phyloP scores from a whole-genome alignment of 2,888 invertebrate species.

The Thelaira solivaga region DNA sequence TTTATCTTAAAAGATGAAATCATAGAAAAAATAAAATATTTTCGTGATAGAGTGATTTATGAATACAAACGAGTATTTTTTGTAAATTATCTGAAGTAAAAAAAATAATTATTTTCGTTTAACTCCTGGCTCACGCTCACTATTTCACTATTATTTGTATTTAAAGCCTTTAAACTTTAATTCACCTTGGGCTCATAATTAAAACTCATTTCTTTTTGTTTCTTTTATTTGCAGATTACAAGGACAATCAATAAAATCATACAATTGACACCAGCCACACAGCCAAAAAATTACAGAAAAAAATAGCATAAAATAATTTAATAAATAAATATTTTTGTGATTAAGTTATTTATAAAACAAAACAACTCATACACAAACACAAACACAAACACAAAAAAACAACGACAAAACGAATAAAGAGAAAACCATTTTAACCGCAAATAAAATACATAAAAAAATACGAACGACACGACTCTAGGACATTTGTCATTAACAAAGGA shows the following conservation, averaged over 20 bases:
- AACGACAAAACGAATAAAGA: conserved; percentile 11
- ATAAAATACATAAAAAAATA: conserved; percentile 46
- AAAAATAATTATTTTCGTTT: too few relatives aligned
- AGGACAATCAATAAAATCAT: conserved; percentile 57
- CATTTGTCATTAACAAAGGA: conserved; percentile 61
- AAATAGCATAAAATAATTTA: conserved; percentile 18
- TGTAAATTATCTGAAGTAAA: not conserved
- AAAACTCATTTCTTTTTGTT: conserved; percentile 20
- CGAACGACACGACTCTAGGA: conserved; percentile 23
- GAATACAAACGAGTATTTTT: not conserved
- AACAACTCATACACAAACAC: conserved; percentile 24
- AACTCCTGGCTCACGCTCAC: too few relatives aligned
- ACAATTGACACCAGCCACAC: conserved; percentile 24
- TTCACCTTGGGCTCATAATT: conserved; percentile 31
- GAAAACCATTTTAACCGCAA: conserved; percentile 34
- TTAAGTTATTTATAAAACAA: conserved; percentile 33
- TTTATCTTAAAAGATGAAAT: too few relatives aligned
- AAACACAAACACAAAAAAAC: not conserved
- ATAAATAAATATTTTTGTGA: conserved; percentile 44
- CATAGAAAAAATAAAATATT: too few relatives aligned
- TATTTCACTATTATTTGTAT: not conserved
- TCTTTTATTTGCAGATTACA: conserved; percentile 50
- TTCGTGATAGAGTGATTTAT: too few relatives aligned
- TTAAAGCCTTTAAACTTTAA: conserved; percentile 14
- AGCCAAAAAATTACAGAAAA: not conserved